Base-by-base conservation (phyloP, 2,113 vertebrate genomes). In the Burhinus oedicnemus region DNA sequence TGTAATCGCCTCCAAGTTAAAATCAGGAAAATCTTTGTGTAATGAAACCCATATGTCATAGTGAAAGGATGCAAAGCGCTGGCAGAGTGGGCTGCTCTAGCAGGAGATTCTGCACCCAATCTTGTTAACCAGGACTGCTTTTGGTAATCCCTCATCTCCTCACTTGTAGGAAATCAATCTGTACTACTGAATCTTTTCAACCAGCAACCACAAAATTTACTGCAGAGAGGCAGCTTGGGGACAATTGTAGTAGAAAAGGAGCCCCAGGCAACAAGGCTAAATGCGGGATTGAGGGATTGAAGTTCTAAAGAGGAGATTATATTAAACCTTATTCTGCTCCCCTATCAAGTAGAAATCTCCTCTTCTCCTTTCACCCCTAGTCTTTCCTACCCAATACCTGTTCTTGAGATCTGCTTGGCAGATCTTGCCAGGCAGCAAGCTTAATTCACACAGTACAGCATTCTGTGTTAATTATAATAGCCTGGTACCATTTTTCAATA, bases 31-130 rank as follows among this genome's bases (percentile, higher is more conserved):
- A 95, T 98, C 97, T 98, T 98, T 95, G 95, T 96, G 94, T 98
- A 98, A 98, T 98, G 98, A 98, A 98, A 98, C 95, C 97, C 98
- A 97, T 98, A 98, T 98, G 98, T 98, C 98, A 98, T 97, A 96
- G 97, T 96, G 83, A 89, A 98, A 98, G 97, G 97, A 98, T 98
- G 95, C 97, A 98, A 98, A 98, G 81, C 95, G 96, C 96, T 98
- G 98, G 98, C 97, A 97, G 98, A 98, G 97, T 98, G 97, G 98
- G 98, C 97, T 97, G 98, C 97, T 98, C 97, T 98, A 61, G 3
- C 97, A 98, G 90, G 98, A 97, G 97, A 97, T 95, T 97, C 98
- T 98, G 97, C 75, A 97, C 98, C 98, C 98, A 98, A 98, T 98
- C 98, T 98, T 97, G 97, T 98, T 98, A 98, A 93, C 98, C 95